A percentile compares a stretch with the other conserved stretches of the same genome.
phyloP scores from a whole-genome alignment of 2,113 vertebrate species.

The Sinocyclocheilus maitianheensis region DNA sequence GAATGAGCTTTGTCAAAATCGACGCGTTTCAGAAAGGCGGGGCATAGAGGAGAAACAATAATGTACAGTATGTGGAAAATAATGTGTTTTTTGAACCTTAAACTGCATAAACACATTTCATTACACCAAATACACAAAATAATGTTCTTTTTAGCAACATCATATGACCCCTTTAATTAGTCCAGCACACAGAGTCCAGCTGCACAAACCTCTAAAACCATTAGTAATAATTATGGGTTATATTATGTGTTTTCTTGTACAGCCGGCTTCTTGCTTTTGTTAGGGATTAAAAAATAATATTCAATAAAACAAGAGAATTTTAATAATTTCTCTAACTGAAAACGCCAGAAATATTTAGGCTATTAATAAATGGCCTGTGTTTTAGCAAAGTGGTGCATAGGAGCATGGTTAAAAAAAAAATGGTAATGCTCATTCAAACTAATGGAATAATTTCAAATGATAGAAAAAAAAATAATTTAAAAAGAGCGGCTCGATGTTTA shows the following conservation, averaged over 20 bases:
- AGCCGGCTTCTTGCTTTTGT: too few relatives aligned
- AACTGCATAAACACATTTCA: too few relatives aligned
- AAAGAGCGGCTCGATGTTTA: not conserved
- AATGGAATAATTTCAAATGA: not conserved
- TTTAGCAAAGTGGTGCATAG: not conserved
- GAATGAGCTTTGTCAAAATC: too few relatives aligned
- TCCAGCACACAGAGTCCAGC: not conserved
- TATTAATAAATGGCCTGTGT: not conserved
- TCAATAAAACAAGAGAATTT: not conserved
- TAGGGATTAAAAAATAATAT: too few relatives aligned
- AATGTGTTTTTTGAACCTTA: too few relatives aligned
- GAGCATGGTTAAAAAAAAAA: not conserved
- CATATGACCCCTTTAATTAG: too few relatives aligned
- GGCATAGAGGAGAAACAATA: too few relatives aligned
- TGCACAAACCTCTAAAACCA: not conserved
- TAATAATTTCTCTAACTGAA: not conserved
- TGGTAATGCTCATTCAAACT: not conserved
- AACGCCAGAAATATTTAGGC: not conserved
- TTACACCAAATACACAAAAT: too few relatives aligned
- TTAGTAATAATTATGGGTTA: not conserved
- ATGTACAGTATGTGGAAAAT: too few relatives aligned
- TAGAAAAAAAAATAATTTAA: not conserved
- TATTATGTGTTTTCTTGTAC: not conserved
- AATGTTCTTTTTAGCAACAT: too few relatives aligned
- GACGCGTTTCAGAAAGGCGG: too few relatives aligned